Percentiles rank a stretch among this genome's conserved stretches.
Conservation (phyloP, 2,888 invertebrate genomes). For the Drosophila seclusa region DNA sequence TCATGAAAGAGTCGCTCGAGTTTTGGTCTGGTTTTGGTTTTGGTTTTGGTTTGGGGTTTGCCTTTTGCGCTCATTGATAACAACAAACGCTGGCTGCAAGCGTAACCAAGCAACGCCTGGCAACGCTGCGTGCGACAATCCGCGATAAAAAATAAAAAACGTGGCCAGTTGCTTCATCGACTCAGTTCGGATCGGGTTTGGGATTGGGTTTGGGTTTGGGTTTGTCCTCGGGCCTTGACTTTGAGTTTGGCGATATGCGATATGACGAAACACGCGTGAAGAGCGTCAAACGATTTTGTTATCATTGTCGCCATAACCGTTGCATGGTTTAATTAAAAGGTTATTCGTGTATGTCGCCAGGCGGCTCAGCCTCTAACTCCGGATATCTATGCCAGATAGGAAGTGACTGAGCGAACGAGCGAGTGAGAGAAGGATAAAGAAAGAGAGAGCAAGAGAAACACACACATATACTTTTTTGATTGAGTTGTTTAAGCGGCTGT, state of each 20-base stretch:
- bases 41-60: constrained; percentile 18
- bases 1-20: constrained; percentile 46
- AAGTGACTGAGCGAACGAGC: neutral
- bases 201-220: constrained; percentile 1
- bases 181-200: constrained; percentile 39
- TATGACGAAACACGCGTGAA: constrained; percentile 73
- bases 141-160: constrained; percentile 34
- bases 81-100: constrained; percentile 21
- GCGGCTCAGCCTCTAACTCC: constrained; percentile 18
- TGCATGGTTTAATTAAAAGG: constrained; percentile 83
- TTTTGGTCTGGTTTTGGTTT: constrained; percentile 16
- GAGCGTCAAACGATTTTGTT: constrained; percentile 70
- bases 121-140: constrained; percentile 59
- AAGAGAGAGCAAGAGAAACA: neutral
- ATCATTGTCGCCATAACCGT: constrained; percentile 59
- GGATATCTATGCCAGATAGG: constrained; percentile 18
- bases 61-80: constrained; percentile 56
- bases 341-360: constrained; percentile 79
- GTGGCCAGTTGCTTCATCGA: constrained; percentile 23
- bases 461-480: constrained; percentile 39
- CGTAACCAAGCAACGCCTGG: constrained; percentile 7
- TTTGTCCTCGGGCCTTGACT: constrained; percentile 3
- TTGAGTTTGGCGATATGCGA: constrained; percentile 30
- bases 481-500: constrained; percentile 56
- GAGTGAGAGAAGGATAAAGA: neutral